phyloP scores from a whole-genome alignment of 2,888 invertebrate species.

The Cephus pygmeus region DNA sequence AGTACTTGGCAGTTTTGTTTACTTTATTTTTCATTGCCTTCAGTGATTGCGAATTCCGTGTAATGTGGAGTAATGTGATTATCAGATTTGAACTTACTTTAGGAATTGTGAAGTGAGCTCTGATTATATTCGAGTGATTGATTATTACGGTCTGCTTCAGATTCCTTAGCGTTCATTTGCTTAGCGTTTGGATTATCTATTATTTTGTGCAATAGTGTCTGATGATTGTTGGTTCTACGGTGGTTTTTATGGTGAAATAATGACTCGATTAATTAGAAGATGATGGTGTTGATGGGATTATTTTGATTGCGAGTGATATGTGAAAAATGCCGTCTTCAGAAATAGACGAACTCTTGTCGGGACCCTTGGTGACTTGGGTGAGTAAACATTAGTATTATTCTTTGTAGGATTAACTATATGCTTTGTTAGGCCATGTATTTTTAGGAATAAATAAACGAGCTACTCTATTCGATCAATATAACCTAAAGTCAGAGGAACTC shows the following conservation, averaged over 20 bases:
- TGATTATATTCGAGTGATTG: neutral
- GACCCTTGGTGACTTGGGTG: slow-evolving; percentile 89
- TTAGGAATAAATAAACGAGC: neutral
- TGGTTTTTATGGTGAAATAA: neutral
- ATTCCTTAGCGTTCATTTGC: neutral
- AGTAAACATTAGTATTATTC: slow-evolving; percentile 59
- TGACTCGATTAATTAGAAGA: neutral
- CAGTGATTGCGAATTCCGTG: neutral
- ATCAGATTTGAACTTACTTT: neutral
- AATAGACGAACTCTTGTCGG: slow-evolving; percentile 85
- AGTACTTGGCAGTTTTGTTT: neutral
- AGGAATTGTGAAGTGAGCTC: neutral
- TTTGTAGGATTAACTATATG: neutral
- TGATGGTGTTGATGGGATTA: neutral
- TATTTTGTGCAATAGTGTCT: neutral
- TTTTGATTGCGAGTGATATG: neutral
- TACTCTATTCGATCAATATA: neutral
- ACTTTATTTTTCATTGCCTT: neutral
- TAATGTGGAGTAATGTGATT: neutral
- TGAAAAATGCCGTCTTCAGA: slow-evolving; percentile 71
- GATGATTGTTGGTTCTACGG: neutral
- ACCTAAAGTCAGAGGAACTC: neutral
- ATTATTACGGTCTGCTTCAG: neutral
- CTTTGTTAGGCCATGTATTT: neutral
- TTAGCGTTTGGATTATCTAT: neutral